Base-by-base conservation (phyloP, 2,888 invertebrate species). In the Sylvicola cinctus region DNA sequence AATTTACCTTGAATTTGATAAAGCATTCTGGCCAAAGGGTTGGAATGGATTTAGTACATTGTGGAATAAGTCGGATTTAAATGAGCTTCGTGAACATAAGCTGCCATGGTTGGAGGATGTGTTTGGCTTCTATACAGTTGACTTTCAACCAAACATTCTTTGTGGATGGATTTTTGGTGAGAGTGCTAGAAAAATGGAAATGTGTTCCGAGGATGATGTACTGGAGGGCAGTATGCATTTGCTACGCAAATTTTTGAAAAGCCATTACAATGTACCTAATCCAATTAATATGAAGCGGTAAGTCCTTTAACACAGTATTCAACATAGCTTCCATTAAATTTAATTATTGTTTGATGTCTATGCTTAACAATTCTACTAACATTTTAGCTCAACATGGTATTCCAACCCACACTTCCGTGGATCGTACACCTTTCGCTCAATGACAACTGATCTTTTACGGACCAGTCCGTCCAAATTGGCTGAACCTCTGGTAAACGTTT, bases 141-240 rank as follows among this genome's bases (percentile, higher is more conserved):
- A 68, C 43, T 62, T 65, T 43, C 68, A 74, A 45, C 66, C 71
- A 1, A 60, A 61, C 23, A 57, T 74, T n/a, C 50, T 81, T 20
- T 62, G 71, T 36, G 76, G 67, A 1, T 80, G 79, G 78, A 58
- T 76, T n/a, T 63, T 66, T 32, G 77, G 78, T 2, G 54, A 61
- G 30, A 64, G 66, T 43, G 71, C 73, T 1, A 55, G 61, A 38
- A 52, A 64, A 35, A 65, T 75, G 54, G 81, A 81, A 50, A 51
- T 50, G 3, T 46, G 73, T 28, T 47, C 65, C 1, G 65, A 70
- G 32, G 56, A 63, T 13, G 58, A 66, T 34, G 43, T 58, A 8
- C 41, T 51, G 2, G 42, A 43, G 3, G 55, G 55, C 28, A 47
- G 51, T 30, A 45, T 56, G 47, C 51, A 46, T 41, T 45, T 58